phyloP scores from a whole-genome alignment of 2,113 vertebrate species.

The Oreocharis arfaki region DNA sequence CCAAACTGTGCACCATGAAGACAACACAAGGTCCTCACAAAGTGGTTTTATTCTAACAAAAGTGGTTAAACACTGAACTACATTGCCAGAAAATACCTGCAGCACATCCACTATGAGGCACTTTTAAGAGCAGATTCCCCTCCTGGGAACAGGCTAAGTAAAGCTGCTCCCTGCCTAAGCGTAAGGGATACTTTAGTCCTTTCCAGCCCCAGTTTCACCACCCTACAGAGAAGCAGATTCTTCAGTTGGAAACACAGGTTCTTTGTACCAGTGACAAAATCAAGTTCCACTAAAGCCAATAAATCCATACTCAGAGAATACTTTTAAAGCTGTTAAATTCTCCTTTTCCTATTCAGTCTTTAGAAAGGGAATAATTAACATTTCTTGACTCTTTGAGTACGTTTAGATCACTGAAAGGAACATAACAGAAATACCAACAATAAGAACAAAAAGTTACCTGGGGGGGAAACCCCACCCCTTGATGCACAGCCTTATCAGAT shows the following conservation, averaged over 20 bases:
- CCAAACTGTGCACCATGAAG: neutral
- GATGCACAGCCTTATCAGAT: neutral
- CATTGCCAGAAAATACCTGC: neutral
- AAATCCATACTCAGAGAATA: neutral
- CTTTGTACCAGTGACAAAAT: neutral
- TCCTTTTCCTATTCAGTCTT: neutral
- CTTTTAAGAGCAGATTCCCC: neutral
- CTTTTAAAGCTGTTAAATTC: neutral
- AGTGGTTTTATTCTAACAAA: neutral
- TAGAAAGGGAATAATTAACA: neutral
- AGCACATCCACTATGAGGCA: neutral
- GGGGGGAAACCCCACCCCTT: accelerated
- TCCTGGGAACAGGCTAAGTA: neutral
- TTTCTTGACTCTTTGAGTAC: neutral
- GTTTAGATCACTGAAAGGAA: neutral
- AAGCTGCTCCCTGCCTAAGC: conserved; percentile 10
- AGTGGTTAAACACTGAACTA: neutral
- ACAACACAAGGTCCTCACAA: neutral
- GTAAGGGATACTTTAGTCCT: neutral
- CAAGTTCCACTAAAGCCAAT: neutral
- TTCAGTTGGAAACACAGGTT: neutral
- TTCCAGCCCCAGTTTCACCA: neutral
- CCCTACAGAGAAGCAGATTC: neutral
- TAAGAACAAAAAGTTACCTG: accelerated
- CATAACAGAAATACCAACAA: neutral